These are phyloP conservation scores for Scomber japonicus DNA, from an alignment of 2,113 vertebrate genomes.

Conservation along the genomic window DNA sequence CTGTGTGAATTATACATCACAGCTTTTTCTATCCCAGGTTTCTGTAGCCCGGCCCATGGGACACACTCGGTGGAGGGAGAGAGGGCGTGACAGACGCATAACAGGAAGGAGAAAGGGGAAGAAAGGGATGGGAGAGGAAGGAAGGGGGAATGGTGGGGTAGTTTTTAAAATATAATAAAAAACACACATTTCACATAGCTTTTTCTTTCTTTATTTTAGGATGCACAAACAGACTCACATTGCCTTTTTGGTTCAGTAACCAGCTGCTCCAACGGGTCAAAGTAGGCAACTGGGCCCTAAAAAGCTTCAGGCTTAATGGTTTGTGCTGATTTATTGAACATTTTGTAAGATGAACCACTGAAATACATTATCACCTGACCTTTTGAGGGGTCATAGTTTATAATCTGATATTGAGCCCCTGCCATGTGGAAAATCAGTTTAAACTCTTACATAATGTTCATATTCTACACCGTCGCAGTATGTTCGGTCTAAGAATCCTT, in stretches of 20 bases:
- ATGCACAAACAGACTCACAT: neutral
- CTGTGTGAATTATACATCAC: constrained; percentile 79
- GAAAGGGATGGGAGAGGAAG: neutral
- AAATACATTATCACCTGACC: too few relatives aligned
- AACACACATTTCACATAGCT: neutral
- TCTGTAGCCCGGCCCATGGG: constrained; percentile 49
- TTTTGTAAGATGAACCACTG: neutral
- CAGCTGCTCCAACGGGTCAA: neutral
- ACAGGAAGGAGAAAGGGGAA: constrained; percentile 1
- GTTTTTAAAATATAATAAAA: neutral
- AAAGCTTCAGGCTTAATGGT: neutral
- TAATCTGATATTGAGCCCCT: too few relatives aligned
- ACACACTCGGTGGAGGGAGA: constrained; percentile 3
- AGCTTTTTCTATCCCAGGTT: constrained; percentile 62
- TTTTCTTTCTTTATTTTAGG: neutral
- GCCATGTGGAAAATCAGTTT: too few relatives aligned
- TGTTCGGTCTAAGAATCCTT: too few relatives aligned
- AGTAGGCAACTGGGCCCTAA: neutral
- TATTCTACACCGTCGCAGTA: too few relatives aligned
- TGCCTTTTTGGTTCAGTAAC: neutral
- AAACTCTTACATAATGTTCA: too few relatives aligned
- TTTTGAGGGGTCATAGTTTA: too few relatives aligned
- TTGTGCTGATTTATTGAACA: neutral
- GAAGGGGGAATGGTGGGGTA: neutral
- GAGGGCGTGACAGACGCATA: neutral